These are phyloP conservation scores for Himalopsyche phryganea DNA, from an alignment of 1,140 invertebrate genomes.

Conservation along the genomic window DNA sequence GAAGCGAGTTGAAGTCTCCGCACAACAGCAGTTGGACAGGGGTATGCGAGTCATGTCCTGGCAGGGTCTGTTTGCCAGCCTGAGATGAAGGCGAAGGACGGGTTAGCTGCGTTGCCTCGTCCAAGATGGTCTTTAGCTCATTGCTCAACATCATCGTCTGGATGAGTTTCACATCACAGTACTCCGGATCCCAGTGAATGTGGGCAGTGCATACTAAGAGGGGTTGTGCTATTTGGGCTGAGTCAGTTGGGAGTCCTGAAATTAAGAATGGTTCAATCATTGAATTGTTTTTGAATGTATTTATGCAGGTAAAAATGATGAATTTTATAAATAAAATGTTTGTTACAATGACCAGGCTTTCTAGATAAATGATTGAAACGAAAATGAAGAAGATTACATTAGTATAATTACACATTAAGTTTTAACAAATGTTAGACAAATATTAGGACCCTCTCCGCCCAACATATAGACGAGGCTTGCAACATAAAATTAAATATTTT, in stretches of 20 bases:
- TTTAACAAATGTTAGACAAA: no score
- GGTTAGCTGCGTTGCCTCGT: constrained; percentile 67
- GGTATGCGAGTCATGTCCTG: constrained; percentile 60
- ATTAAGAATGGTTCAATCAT: no score
- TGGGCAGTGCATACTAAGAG: constrained; percentile 96
- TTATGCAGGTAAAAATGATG: no score
- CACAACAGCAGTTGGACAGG: constrained; percentile 92
- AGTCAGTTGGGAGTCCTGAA: constrained; percentile 68
- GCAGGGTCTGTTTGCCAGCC: constrained; percentile 52
- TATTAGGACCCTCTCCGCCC: no score
- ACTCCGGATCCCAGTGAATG: constrained; percentile 99
- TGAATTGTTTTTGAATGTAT: no score
- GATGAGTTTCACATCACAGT: constrained; percentile 99
- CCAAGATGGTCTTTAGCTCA: constrained; percentile 80
- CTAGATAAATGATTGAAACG: no score
- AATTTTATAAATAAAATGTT: no score
- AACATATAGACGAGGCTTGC: no score
- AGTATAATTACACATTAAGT: no score
- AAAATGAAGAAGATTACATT: no score
- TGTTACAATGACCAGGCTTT: no score
- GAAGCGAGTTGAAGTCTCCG: constrained; percentile 98
- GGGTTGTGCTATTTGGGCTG: constrained; percentile 74
- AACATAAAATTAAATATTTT: no score
- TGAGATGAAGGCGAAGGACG: constrained; percentile 43
- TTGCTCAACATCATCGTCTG: constrained; percentile 99